These are phyloP conservation scores for Lepisosteus oculatus DNA, from an alignment of 2,113 vertebrate species.

Conservation along the genomic window DNA sequence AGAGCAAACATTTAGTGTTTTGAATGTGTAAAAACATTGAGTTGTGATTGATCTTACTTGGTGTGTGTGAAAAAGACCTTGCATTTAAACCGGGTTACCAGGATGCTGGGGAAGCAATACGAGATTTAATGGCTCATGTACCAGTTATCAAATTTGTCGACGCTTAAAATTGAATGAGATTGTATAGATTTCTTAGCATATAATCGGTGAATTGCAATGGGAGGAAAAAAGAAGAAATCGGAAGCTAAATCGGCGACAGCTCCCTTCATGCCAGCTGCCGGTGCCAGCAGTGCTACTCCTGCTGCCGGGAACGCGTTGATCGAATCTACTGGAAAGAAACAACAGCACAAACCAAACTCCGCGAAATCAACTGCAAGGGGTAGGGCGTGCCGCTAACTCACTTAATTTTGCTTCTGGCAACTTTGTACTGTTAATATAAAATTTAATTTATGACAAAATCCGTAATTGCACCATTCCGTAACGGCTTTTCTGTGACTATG, in stretches of 20 bases:
- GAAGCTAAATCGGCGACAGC: conserved; percentile 59
- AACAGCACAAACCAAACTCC: conserved; percentile 39
- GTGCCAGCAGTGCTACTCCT: conserved; percentile 29
- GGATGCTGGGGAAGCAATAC: too few species aligned
- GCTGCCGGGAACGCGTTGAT: conserved; percentile 55
- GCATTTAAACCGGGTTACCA: too few species aligned
- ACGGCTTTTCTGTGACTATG: background rate
- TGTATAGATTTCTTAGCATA: too few species aligned
- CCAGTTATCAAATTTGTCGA: too few species aligned
- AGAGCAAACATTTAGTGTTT: too few species aligned
- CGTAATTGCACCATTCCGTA: conserved; percentile 47
- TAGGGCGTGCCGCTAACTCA: background rate
- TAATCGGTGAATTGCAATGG: conserved; percentile 62
- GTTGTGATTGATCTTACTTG: too few species aligned
- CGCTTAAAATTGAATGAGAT: too few species aligned
- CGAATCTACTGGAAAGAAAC: conserved; percentile 45
- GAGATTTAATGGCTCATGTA: too few species aligned
- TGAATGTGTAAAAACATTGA: too few species aligned
- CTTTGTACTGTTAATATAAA: too few species aligned
- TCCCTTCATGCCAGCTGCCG: conserved; percentile 27
- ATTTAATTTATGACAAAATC: conserved; percentile 34
- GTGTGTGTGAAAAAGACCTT: too few species aligned
- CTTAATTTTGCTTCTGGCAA: too few species aligned
- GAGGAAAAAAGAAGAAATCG: conserved; percentile 88
- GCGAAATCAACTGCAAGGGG: conserved; percentile 52